Percentiles rank a stretch among this genome's conserved stretches.
Conservation (phyloP, 2,797 vertebrate genomes). For the Vireo griseus region DNA sequence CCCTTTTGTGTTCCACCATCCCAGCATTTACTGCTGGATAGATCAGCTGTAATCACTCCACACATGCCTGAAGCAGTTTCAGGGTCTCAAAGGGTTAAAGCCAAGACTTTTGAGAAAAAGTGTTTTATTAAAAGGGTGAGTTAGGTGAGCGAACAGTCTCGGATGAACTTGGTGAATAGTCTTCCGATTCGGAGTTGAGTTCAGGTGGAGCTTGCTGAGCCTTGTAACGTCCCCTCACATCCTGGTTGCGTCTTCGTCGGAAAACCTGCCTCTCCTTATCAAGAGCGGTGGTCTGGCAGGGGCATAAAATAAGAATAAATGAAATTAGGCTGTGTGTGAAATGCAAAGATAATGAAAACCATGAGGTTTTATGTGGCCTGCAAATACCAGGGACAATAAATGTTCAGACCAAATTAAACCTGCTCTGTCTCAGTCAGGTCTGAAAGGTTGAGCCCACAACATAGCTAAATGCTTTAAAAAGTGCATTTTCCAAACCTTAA, state of each 20-base stretch:
- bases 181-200: slow-evolving; percentile 91
- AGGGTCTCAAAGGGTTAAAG: slow-evolving; percentile 81
- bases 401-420: slow-evolving; percentile 49
- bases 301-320: slow-evolving; percentile 83
- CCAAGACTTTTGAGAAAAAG: slow-evolving; percentile 73
- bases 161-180: slow-evolving; percentile 89
- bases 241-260: slow-evolving; percentile 93
- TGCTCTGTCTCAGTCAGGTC: slow-evolving; percentile 21
- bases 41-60: slow-evolving; percentile 67
- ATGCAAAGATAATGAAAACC: slow-evolving; percentile 50
- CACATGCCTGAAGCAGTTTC: slow-evolving; percentile 60
- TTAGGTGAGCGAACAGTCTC: slow-evolving; percentile 92
- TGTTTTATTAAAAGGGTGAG: slow-evolving; percentile 91
- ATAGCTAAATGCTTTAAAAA: slow-evolving; percentile 18
- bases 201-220: slow-evolving; percentile 82
- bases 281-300: slow-evolving; percentile 94
- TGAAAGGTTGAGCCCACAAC: slow-evolving; percentile 52
- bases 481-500: slow-evolving; percentile 41
- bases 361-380: slow-evolving; percentile 33
- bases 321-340: slow-evolving; percentile 75
- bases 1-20: slow-evolving; percentile 59
- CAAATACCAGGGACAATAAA: slow-evolving; percentile 49
- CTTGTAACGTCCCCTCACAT: slow-evolving; percentile 82
- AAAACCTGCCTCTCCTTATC: slow-evolving; percentile 99
- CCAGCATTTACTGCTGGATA: slow-evolving; percentile 57